A percentile compares a stretch with the other conserved stretches of the same genome.
phyloP scores from a whole-genome alignment of 2,113 vertebrate genomes.

The Passer domesticus region DNA sequence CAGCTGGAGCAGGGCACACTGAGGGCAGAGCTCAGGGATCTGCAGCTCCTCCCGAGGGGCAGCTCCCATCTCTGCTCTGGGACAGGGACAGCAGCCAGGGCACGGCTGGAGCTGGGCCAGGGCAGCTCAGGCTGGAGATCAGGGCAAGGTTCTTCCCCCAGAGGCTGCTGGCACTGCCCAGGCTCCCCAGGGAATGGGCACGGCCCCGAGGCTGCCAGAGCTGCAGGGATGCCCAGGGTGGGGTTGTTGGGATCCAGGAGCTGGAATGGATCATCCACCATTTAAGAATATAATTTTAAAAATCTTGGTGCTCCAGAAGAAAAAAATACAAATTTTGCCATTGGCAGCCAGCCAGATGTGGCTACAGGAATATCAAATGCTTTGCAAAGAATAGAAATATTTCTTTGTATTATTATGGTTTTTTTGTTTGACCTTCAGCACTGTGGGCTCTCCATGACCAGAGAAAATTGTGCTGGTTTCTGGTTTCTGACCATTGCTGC shows the following conservation, averaged over 20 bases:
- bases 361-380: neutral
- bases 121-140: neutral
- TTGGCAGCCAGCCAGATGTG: neutral
- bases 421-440: neutral
- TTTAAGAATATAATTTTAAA: neutral
- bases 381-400: neutral
- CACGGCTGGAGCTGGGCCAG: neutral
- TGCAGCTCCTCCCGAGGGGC: neutral
- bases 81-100: neutral
- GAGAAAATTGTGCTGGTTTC: neutral
- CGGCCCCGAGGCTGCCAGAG: neutral
- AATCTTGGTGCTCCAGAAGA: neutral
- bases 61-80: neutral
- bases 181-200: neutral
- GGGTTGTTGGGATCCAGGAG: rapidly evolving
- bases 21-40: neutral
- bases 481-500: neutral
- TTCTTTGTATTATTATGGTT: neutral
- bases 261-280: neutral
- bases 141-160: neutral
- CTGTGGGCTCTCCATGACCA: neutral
- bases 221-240: neutral
- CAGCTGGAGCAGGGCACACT: neutral
- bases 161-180: neutral
- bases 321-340: neutral